Percentiles rank a stretch among this genome's conserved stretches.
Evolutionary conservation across 2,797 vertebrate species (phyloP).

Genomic region (Hemibagrus guttatus): DNA sequence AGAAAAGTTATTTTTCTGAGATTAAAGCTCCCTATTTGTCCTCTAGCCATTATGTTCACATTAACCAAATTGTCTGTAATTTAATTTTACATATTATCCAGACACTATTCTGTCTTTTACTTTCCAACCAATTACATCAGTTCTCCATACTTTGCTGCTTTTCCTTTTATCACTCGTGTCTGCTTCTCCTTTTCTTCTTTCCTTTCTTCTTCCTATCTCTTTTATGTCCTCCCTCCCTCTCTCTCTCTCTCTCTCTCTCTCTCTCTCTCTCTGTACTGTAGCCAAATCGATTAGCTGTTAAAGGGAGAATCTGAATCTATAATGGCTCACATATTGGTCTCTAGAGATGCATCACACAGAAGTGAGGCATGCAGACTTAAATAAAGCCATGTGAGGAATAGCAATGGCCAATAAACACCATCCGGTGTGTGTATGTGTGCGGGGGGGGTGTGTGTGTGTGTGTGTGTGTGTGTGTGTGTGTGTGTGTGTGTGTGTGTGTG

Average conservation of each 20-base stretch:
- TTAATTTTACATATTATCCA: neutral
- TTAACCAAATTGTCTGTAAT: neutral
- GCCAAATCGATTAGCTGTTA: slow-evolving; percentile 46
- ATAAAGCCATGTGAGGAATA: slow-evolving; percentile 47
- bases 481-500: neutral
- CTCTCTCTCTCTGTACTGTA: slow-evolving; percentile 21
- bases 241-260: neutral
- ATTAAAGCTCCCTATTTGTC: neutral
- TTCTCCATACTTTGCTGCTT: neutral
- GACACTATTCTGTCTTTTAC: neutral
- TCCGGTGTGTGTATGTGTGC: neutral
- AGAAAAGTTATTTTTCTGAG: neutral
- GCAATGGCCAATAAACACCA: slow-evolving; percentile 34
- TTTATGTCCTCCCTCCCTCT: neutral
- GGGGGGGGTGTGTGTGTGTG: neutral
- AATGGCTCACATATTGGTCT: slow-evolving; percentile 41
- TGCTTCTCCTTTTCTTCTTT: too few relatives aligned
- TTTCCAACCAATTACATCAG: neutral
- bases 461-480: slow-evolving; percentile 4
- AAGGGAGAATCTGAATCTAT: slow-evolving; percentile 38
- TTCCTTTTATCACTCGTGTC: neutral
- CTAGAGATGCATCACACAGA: slow-evolving; percentile 23
- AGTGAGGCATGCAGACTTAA: slow-evolving; percentile 41
- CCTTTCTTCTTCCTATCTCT: neutral
- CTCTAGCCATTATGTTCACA: neutral